Percentiles rank a stretch among this genome's conserved stretches.
phyloP scores from a whole-genome alignment of 2,888 invertebrate species.

The Calliopum simillimum region DNA sequence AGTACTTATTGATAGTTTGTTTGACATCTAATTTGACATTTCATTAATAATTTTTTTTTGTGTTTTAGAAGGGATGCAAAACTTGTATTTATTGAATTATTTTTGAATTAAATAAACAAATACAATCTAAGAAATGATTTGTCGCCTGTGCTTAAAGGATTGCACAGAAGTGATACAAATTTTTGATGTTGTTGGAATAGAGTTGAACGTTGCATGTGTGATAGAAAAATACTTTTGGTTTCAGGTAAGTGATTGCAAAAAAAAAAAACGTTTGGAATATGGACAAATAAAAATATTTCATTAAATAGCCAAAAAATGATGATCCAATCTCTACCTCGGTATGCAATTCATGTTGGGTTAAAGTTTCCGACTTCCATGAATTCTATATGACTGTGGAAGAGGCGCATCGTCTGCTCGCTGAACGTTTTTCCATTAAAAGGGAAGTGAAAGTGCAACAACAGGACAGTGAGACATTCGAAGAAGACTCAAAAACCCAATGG shows the following conservation, averaged over 20 bases:
- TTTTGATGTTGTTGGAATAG: slow-evolving; percentile 55
- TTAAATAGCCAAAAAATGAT: not conserved
- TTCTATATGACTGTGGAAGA: slow-evolving; percentile 44
- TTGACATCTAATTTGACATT: too few relatives aligned
- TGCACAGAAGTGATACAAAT: slow-evolving; percentile 58
- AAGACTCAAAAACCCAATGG: not conserved
- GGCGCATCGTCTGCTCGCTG: slow-evolving; percentile 54
- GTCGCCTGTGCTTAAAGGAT: slow-evolving; percentile 61
- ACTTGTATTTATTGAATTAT: too few relatives aligned
- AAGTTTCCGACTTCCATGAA: slow-evolving; percentile 42
- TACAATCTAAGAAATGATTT: slow-evolving; percentile 54
- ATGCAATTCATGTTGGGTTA: slow-evolving; percentile 51
- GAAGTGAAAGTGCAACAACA: slow-evolving; percentile 32
- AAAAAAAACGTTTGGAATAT: not conserved
- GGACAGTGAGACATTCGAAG: not conserved
- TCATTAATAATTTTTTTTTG: too few relatives aligned
- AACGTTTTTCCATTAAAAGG: slow-evolving; percentile 53
- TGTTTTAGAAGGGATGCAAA: too few relatives aligned
- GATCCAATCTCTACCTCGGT: slow-evolving; percentile 58
- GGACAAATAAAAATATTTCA: not conserved
- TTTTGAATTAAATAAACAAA: slow-evolving; percentile 2
- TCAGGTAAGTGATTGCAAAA: slow-evolving; percentile 52
- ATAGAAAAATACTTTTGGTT: slow-evolving; percentile 65
- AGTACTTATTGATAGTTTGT: too few relatives aligned
- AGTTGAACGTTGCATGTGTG: slow-evolving; percentile 56